Evolutionary conservation across 2,113 vertebrate genomes (phyloP).

Genomic region (Xiphorhynchus elegans): DNA sequence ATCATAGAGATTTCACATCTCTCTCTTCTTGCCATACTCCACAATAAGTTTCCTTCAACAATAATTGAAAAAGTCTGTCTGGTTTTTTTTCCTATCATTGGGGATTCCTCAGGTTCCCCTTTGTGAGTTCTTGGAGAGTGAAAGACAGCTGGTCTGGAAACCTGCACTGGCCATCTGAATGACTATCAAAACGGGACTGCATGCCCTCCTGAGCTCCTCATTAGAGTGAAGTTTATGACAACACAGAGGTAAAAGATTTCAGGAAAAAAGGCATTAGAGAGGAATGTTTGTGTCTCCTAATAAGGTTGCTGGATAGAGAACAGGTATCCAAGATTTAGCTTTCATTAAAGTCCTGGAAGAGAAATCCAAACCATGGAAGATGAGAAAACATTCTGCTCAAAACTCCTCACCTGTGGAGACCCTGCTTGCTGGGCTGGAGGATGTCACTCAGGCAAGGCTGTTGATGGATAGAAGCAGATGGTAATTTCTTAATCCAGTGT

Average conservation of each 20-base stretch:
- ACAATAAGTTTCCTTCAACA: neutral
- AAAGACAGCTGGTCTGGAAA: neutral
- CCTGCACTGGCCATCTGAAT: neutral
- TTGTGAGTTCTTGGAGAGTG: neutral
- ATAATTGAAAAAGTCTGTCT: neutral
- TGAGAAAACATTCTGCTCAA: neutral
- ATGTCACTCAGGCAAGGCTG: neutral
- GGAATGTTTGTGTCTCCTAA: neutral
- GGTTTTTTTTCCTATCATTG: neutral
- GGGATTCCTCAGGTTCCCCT: neutral
- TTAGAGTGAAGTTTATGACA: neutral
- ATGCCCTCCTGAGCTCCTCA: neutral
- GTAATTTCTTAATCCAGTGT: neutral
- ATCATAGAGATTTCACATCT: neutral
- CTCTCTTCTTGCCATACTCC: neutral
- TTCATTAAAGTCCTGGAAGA: neutral
- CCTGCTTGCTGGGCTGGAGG: neutral
- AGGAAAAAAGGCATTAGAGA: neutral
- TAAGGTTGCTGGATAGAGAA: neutral
- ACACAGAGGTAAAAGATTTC: neutral
- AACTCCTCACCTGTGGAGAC: neutral
- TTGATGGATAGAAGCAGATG: neutral
- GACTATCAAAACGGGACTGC: neutral
- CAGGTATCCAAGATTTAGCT: neutral
- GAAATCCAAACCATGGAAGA: neutral